phyloP scores from a whole-genome alignment of 2,113 vertebrate genomes.

The Parotia lawesii region DNA sequence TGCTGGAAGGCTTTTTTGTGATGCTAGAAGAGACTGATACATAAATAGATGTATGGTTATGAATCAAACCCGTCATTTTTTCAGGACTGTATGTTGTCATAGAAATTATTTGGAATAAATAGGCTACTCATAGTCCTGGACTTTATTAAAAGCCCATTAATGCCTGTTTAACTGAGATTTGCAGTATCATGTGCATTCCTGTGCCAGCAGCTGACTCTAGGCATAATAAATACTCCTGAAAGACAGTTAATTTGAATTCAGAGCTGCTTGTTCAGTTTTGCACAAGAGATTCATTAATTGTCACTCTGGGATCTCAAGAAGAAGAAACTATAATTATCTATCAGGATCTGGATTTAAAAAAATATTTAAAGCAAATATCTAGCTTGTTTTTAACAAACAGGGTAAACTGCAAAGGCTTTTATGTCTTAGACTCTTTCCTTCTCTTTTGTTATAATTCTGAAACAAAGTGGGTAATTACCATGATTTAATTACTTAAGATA shows the following conservation, averaged over 20 bases:
- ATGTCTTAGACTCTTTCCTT: neutral
- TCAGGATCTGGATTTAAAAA: neutral
- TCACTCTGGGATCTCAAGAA: neutral
- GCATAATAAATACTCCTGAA: conserved; percentile 3
- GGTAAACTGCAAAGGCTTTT: neutral
- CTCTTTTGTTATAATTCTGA: neutral
- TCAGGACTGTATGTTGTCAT: neutral
- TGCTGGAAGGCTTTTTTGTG: neutral
- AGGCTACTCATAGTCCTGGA: neutral
- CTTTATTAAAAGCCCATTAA: neutral
- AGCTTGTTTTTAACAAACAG: neutral
- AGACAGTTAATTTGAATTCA: neutral
- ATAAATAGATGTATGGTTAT: neutral
- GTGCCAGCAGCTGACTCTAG: neutral
- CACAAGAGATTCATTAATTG: neutral
- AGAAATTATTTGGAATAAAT: neutral
- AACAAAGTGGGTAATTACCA: neutral
- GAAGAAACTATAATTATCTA: neutral
- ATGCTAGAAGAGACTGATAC: neutral
- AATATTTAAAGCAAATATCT: neutral
- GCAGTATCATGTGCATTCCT: neutral
- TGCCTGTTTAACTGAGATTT: neutral
- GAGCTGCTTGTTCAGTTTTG: neutral
- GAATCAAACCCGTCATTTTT: neutral
- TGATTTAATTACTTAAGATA: neutral